Percentiles rank a stretch among this genome's conserved stretches.
Conservation (phyloP, 2,888 invertebrate genomes). For the Pheosia gnoma region DNA sequence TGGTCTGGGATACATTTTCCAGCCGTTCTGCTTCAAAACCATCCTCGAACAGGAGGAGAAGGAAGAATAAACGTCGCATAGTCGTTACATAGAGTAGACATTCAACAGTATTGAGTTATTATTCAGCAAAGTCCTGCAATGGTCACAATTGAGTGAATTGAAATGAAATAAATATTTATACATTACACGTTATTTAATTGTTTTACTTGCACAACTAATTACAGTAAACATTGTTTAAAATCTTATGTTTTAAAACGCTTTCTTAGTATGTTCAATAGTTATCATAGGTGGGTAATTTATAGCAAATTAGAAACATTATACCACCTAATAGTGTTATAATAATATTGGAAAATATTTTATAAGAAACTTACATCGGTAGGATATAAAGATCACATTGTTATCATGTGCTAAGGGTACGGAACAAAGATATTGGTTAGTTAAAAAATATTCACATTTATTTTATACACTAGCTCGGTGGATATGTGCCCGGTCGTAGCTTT, state of each 20-base stretch:
- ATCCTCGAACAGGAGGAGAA: slow-evolving; percentile 85
- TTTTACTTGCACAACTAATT: slow-evolving; percentile 51
- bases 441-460: too few relatives aligned
- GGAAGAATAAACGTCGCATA: slow-evolving; percentile 60
- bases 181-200: slow-evolving; percentile 55
- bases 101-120: slow-evolving; percentile 57
- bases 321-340: too few relatives aligned
- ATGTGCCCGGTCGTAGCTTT: too few relatives aligned
- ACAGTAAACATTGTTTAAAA: slow-evolving; percentile 6
- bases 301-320: too few relatives aligned
- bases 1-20: slow-evolving; percentile 92
- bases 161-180: slow-evolving; percentile 65
- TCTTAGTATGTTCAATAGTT: not conserved
- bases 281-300: not conserved
- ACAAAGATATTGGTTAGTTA: too few relatives aligned
- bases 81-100: slow-evolving; percentile 52
- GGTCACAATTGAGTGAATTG: slow-evolving; percentile 63
- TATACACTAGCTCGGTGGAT: too few relatives aligned
- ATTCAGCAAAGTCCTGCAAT: slow-evolving; percentile 40
- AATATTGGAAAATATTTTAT: too few relatives aligned
- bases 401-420: too few relatives aligned
- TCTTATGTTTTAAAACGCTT: not conserved
- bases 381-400: too few relatives aligned
- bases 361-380: too few relatives aligned
- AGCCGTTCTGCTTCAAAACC: slow-evolving; percentile 93